Conservation (phyloP, 2,113 vertebrate species). For the Varanus komodoensis region DNA sequence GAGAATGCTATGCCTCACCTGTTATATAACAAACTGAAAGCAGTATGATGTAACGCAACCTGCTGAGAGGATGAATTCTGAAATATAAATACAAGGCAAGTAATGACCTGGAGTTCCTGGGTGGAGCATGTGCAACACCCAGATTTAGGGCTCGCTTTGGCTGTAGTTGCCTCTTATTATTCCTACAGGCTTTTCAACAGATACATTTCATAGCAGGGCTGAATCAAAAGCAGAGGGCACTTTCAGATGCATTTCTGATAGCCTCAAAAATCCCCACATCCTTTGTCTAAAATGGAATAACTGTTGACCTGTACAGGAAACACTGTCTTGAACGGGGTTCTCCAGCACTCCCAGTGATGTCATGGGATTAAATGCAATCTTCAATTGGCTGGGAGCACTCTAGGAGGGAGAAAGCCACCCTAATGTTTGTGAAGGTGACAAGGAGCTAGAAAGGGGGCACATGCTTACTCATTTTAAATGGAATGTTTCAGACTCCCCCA, state of each 20-base stretch:
- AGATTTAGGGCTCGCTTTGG: conserved; percentile 3
- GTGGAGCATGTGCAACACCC: conserved; percentile 38
- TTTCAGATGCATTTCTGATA: not conserved
- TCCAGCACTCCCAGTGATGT: not conserved
- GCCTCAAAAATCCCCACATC: not conserved
- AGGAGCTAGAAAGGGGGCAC: not conserved
- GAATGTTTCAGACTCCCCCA: not conserved
- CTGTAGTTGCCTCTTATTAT: conserved; percentile 10
- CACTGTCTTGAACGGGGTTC: not conserved
- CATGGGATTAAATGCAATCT: not conserved
- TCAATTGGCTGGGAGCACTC: not conserved
- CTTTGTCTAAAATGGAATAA: not conserved
- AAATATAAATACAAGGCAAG: conserved; percentile 26
- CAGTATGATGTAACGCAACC: not conserved
- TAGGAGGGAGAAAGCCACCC: not conserved
- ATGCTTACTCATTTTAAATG: not conserved
- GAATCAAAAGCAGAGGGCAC: not conserved
- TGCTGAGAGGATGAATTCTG: not conserved
- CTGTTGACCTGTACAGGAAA: not conserved
- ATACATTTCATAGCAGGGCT: not conserved
- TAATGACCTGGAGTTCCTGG: conserved; percentile 48
- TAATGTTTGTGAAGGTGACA: not conserved
- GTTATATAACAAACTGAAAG: conserved; percentile 23
- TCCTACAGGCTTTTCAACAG: conserved; percentile 24
- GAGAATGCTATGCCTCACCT: rapidly evolving